Evolutionary conservation across 2,888 invertebrate genomes (phyloP), one percentile per base, ranked within the genome.

Genomic region (Pycnomerus fuliginosus): DNA sequence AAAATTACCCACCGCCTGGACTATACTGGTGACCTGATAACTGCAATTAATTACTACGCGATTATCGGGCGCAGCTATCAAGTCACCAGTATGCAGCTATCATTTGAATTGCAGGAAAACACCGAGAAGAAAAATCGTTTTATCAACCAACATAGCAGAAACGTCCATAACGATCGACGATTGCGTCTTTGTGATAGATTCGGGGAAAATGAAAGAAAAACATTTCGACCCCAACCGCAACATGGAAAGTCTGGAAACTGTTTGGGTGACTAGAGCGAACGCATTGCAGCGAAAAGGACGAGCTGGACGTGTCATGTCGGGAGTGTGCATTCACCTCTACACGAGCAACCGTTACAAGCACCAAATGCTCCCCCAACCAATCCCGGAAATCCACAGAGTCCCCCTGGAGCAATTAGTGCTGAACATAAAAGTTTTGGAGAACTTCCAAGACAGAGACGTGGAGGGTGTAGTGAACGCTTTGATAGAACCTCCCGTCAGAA

Each of bases 161-260:
- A 96, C 95, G 0, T 94, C 94, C 0, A 84, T 97, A 3, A 97
- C 97, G 3, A 94, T 97, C 48, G 91, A 95, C 62, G 95, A 97
- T 73, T 94, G 96, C 56, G 91, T 94, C 0, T 96, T 88, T 67
- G 96, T 97, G 1, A 80, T 97, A 27, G 95, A 97, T 68, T 84
- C 85, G 37, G 96, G 96, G 0, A 81, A 89, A 70, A 94, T 94
- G 84, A 94, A 93, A 72, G 92, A 94, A 71, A 93, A 90, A 64
- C 77, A 79, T 52, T 90, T 86, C 66, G 84, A 87, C 63, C 81
- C 89, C 0, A 88, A 88, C 65, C 83, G 85, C 47, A 91, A 91
- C 64, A 90, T 90, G 89, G 88, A 89, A 57, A 88, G 88, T 31
- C 71, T 96, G 14, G 91, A 91, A 56, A 78, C 87, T 0, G 87